Evolutionary conservation across 2,888 invertebrate species (phyloP).

Genomic region (Pyrocoelia pectoralis): DNA sequence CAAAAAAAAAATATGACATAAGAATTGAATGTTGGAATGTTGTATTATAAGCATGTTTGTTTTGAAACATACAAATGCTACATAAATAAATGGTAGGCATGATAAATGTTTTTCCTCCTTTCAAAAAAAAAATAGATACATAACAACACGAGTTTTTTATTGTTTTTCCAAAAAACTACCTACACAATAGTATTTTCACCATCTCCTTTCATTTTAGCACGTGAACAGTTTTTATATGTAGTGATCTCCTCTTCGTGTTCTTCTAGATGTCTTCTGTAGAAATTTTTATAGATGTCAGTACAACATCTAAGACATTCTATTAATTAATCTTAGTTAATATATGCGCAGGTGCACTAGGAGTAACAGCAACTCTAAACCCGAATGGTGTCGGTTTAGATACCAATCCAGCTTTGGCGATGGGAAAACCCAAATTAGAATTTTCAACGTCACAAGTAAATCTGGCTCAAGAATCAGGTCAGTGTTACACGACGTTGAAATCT

Average conservation of each 20-base stretch:
- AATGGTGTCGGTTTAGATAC: constrained; percentile 70
- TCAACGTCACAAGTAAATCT: constrained; percentile 55
- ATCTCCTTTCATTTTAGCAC: background rate
- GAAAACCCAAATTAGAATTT: constrained; percentile 64
- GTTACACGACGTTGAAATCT: constrained; percentile 49
- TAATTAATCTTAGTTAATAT: constrained; percentile 21
- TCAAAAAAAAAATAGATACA: background rate
- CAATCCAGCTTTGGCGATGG: constrained; percentile 67
- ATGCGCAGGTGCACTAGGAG: constrained; percentile 59
- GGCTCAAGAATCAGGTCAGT: constrained; percentile 53
- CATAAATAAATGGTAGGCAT: background rate
- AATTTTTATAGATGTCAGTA: constrained; percentile 17
- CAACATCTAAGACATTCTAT: background rate
- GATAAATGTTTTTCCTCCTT: background rate
- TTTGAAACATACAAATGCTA: background rate
- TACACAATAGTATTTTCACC: background rate
- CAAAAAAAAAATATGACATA: constrained; percentile 24
- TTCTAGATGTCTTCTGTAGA: constrained; percentile 31
- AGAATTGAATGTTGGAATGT: constrained; percentile 36
- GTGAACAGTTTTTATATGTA: constrained; percentile 13
- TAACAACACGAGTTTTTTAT: background rate
- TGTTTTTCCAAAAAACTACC: background rate
- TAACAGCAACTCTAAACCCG: constrained; percentile 71
- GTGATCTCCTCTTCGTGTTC: constrained; percentile 21
- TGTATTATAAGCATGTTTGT: constrained; percentile 26